Evolutionary conservation across 2,888 invertebrate species (phyloP), one percentile per base, ranked within the genome.

Genomic region (Drosophila austrosaltans): DNA sequence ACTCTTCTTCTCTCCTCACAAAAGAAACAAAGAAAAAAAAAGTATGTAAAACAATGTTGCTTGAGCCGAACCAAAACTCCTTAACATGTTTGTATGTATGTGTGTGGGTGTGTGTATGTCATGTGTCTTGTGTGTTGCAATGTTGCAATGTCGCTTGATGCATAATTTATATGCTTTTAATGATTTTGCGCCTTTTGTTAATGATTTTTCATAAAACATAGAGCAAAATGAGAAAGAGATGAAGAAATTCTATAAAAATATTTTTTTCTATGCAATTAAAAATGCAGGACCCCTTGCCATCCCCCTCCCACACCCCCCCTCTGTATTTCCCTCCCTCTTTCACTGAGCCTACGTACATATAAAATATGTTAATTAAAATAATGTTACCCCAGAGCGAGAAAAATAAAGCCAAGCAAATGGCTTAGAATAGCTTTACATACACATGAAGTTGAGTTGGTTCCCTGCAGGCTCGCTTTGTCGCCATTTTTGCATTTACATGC

Each of bases 291-390:
- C 16, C 16, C 16, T 62, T 69, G 32, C 66, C 65, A 57, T 69
- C 7, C 22, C 10, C 12, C 48, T 12, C 20, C 10, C 25, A 10
- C 12, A 4, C 48, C 8, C 8, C 8, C 75, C 77, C 77, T 83
- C 79, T 83, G 78, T 81, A 67, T 75, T 70, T 70, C 8, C 3
- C 22, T 25, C 48, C 12, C 20, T 44, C 53, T 58, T 65, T 64
- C 62, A 64, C 64, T 53, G 66, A 48, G 71, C 82, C 71, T 67
- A 40, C 72, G 61, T 53, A 7, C 77, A 72, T 72, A 63, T 73
- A 86, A 89, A 89, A 89, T 89, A 89, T 90, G 89, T 89, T 89
- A 89, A 89, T 89, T 89, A 89, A 89, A 89, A 89, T 90, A 89
- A 90, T 90, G 89, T 89, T 89, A 86, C 90, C 81, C 86, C 73